phyloP scores from a whole-genome alignment of 2,113 vertebrate genomes.

The Phoenicopterus ruber region DNA sequence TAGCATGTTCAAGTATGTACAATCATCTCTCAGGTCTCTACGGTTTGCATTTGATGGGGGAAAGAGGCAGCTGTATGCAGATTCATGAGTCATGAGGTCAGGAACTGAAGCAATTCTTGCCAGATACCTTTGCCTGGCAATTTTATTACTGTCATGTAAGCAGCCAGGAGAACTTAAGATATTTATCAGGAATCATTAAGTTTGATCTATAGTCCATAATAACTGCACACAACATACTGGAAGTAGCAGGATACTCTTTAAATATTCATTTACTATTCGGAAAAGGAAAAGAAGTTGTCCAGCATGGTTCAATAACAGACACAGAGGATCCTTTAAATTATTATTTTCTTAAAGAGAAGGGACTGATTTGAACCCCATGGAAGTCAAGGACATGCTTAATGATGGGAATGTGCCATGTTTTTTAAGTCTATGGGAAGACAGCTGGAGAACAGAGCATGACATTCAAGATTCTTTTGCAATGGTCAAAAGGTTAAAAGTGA shows the following conservation, averaged over 20 bases:
- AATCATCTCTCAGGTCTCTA: neutral
- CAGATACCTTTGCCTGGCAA: conserved; percentile 23
- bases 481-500: neutral
- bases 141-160: neutral
- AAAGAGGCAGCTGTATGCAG: conserved; percentile 36
- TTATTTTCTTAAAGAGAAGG: neutral
- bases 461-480: neutral
- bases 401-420: neutral
- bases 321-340: neutral
- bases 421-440: neutral
- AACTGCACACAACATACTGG: neutral
- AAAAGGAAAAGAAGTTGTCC: neutral
- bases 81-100: conserved; percentile 17
- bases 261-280: neutral
- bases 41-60: conserved; percentile 21
- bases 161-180: neutral
- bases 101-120: neutral
- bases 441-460: neutral
- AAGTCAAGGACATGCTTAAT: neutral
- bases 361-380: neutral
- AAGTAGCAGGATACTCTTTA: neutral
- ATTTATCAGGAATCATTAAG: neutral
- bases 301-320: neutral
- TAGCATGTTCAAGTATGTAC: neutral
- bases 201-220: neutral